Evolutionary conservation across 2,113 vertebrate species (phyloP).

Genomic region (Tragelaphus strepsiceros): DNA sequence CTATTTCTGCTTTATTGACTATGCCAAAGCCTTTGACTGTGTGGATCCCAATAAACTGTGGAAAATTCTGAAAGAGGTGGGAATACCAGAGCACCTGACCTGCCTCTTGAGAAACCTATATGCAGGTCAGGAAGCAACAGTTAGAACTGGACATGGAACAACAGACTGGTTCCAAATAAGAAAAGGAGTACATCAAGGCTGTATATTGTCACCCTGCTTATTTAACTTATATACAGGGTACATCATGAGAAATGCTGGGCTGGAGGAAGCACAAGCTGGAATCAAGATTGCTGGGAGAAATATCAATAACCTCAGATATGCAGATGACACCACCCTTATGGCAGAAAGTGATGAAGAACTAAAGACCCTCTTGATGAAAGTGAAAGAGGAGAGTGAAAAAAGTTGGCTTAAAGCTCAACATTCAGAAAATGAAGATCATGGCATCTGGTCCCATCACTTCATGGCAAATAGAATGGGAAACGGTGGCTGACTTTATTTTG

Average conservation of each 20-base stretch:
- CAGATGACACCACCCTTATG: not conserved
- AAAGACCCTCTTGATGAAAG: not conserved
- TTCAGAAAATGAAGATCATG: not conserved
- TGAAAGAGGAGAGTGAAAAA: not conserved
- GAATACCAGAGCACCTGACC: not conserved
- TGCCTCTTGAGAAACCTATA: not conserved
- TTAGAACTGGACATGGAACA: not conserved
- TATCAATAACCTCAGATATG: not conserved
- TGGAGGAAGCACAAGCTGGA: not conserved
- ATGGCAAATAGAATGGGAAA: not conserved
- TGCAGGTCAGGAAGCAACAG: not conserved
- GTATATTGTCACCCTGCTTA: not conserved
- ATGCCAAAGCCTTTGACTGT: not conserved
- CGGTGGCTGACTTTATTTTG: not conserved
- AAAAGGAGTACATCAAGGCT: not conserved
- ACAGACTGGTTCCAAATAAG: not conserved
- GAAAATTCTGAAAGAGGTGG: not conserved
- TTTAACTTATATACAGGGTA: not conserved
- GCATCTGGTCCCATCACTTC: not conserved
- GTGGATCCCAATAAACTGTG: not conserved
- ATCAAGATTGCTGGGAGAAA: fast-evolving
- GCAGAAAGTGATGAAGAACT: not conserved
- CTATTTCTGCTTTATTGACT: not conserved
- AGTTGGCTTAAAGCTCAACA: not conserved
- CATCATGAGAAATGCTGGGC: not conserved